Conservation (phyloP, 2,888 invertebrate species). For the Trachelus stipa region DNA sequence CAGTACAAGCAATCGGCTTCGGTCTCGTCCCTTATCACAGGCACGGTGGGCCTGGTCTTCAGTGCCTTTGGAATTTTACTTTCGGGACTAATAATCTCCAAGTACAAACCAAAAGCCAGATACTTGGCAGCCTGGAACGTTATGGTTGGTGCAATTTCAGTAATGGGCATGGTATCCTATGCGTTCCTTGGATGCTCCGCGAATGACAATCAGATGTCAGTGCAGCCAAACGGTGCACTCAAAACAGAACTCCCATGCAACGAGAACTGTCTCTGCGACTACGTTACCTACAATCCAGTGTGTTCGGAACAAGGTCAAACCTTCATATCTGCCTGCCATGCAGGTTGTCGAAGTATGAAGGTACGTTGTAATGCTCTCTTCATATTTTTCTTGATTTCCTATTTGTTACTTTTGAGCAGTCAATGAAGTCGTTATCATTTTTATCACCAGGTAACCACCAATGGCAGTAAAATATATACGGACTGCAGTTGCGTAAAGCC, state of each 20-base stretch:
- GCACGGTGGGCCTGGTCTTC: slow-evolving; percentile 77
- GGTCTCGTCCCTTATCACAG: slow-evolving; percentile 80
- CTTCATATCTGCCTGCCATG: slow-evolving; percentile 84
- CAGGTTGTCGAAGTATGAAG: slow-evolving; percentile 73
- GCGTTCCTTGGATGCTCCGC: slow-evolving; percentile 76
- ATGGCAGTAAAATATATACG: slow-evolving; percentile 59
- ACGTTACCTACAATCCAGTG: slow-evolving; percentile 79
- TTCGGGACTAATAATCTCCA: slow-evolving; percentile 76
- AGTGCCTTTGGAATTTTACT: slow-evolving; percentile 77
- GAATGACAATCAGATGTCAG: slow-evolving; percentile 69
- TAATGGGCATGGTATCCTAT: slow-evolving; percentile 74
- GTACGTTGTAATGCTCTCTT: slow-evolving; percentile 37
- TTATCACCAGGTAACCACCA: slow-evolving; percentile 7
- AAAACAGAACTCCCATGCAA: slow-evolving; percentile 71
- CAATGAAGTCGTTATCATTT: neutral
- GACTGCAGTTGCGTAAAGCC: slow-evolving; percentile 69
- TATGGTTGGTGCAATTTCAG: slow-evolving; percentile 73
- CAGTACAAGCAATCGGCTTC: slow-evolving; percentile 83
- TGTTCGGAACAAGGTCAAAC: slow-evolving; percentile 76
- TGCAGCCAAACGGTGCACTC: slow-evolving; percentile 64
- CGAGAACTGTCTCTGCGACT: slow-evolving; percentile 75
- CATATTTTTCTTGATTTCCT: neutral
- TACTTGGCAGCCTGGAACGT: slow-evolving; percentile 79
- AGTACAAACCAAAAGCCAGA: slow-evolving; percentile 75
- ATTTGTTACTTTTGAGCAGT: neutral